Base-by-base conservation (phyloP, 2,888 invertebrate species). In the Clanis bilineata region DNA sequence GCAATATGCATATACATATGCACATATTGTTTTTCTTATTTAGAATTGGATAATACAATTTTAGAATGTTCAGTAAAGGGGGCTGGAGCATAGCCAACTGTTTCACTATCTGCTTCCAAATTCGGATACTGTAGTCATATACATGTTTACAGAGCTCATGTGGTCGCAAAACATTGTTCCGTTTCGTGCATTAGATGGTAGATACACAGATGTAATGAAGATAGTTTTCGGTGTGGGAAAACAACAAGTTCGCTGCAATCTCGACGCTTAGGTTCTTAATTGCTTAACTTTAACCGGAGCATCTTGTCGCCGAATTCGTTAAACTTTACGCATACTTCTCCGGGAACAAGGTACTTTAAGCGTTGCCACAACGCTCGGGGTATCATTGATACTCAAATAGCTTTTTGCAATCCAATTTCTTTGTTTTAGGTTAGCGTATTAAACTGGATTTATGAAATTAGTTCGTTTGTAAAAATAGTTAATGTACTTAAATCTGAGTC, bases 241-340 rank as follows among this genome's bases (percentile, higher is more conserved):
- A 88, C 89, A 88, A 85, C 79, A 85, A 92, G 83, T 89, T 89
- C 71, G 79, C 74, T 83, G 85, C 87, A 88, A 89, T 88, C 89
- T 84, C 82, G 77, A 74, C 79, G 80, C 82, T 83, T 81, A 82
- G 84, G 79, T 84, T 81, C 87, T 86, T 91, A 91, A 91, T 90
- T 92, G 86, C 88, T 84, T 85, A 86, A 91, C 87, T 92, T 92
- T 83, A 82, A 79, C 78, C 80, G 71, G 77, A 73, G 73, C 79
- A 77, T 82, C 81, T 82, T 79, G 84, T 83, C 83, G 76, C 76
- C 70, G 75, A 77, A 79, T 83, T 84, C 82, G 81, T 85, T 85
- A 79, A 83, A 86, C 76, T 88, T 85, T 67, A 78, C 71, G 79
- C 82, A 82, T 86, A 83, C 78, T 81, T 84, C 77, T 83, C 79